These are phyloP conservation scores for Meiosimyza decipiens DNA, from an alignment of 2,888 invertebrate species.

Conservation along the genomic window DNA sequence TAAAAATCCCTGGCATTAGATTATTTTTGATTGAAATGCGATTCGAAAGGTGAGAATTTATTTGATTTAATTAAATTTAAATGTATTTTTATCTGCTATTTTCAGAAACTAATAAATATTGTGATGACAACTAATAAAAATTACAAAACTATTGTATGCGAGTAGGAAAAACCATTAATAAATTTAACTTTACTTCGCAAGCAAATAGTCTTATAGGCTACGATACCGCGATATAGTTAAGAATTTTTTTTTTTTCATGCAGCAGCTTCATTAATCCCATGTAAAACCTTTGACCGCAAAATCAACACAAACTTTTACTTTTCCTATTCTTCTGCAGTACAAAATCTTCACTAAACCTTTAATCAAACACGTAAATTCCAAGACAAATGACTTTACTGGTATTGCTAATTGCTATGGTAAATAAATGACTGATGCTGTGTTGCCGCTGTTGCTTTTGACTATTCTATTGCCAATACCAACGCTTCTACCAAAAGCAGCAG, in stretches of 20 bases:
- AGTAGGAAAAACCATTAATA: no score
- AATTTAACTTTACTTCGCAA: no score
- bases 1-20: constrained; percentile 14
- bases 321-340: no score
- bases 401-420: constrained; percentile 25
- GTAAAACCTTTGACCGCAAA: no score
- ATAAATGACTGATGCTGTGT: constrained; percentile 13
- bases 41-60: constrained; percentile 14
- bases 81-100: neutral
- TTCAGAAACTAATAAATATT: constrained; percentile 4
- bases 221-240: no score
- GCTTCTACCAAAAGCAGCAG: no score
- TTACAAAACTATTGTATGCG: neutral
- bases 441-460: neutral
- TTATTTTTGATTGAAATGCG: constrained; percentile 26
- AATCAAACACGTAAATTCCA: constrained; percentile 27
- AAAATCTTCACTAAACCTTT: neutral
- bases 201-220: no score
- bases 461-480: neutral
- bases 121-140: neutral
- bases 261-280: no score
- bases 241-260: no score
- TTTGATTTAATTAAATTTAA: constrained; percentile 29
- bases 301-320: no score
- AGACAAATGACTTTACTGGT: constrained; percentile 25